Base-by-base conservation (phyloP, 2,797 vertebrate genomes). In the Leptodactylus fallax region DNA sequence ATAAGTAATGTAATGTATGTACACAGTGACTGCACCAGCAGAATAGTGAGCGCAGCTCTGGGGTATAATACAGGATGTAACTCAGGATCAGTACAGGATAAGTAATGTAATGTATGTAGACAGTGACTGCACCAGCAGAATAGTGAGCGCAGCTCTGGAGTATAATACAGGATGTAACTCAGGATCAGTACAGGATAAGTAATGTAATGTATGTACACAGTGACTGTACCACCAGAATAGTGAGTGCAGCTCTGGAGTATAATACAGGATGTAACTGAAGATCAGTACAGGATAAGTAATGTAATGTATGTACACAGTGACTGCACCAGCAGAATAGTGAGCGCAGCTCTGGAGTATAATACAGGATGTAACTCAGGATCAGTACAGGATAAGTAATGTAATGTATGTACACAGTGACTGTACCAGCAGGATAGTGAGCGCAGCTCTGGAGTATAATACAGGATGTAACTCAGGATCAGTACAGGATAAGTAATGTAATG, bases 1-100 rank as follows among this genome's bases (percentile, higher is more conserved):
- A 72, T 72, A 8, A 72, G 36, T 58, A 58, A 58, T 58, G 63
- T 67, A 9, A 74, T 47, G 17, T 10, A 49, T 45, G 19, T 49
- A 49, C n/a, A 49, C 17, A 71, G 10, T 47, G 8, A 74, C 61
- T 19, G 3, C 21, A 63, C 61, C 19, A 63, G 61, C 61, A 63
- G 61, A 63, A 63, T 63, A 63, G 61, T 63, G 61, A 63, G 19
- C n/a, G 21, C 61, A 63, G 61, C 61, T 63, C 61, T 63, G 61
- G 61, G 4, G 61, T 63, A 63, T 63, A 45, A 72, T 47, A 45
- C 69, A 72, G 36, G 69, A 45, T 45, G n/a, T n/a, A n/a, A n/a
- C n/a, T n/a, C n/a, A n/a, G n/a, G n/a, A n/a, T n/a, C n/a, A n/a
- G n/a, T n/a, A n/a, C n/a, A n/a, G n/a, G n/a, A n/a, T n/a, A n/a